A percentile compares a stretch with the other conserved stretches of the same genome.
Conservation (phyloP, 2,113 vertebrate species). For the Laterallus jamaicensis region DNA sequence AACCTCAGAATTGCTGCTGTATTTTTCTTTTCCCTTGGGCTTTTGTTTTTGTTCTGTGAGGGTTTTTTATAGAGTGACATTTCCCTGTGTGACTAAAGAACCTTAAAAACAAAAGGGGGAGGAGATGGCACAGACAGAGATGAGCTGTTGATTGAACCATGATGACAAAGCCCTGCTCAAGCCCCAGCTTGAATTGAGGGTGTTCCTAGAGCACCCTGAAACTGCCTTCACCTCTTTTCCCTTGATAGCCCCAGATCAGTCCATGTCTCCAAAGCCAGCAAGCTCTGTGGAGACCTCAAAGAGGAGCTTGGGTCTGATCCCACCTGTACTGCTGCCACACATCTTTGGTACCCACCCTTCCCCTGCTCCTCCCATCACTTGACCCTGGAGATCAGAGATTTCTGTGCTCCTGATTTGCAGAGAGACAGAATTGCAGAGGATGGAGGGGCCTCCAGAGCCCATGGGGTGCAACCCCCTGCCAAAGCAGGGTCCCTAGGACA, state of each 20-base stretch:
- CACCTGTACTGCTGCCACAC: neutral
- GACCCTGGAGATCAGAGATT: neutral
- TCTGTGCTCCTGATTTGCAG: neutral
- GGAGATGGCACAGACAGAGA: constrained; percentile 1
- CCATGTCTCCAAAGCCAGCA: neutral
- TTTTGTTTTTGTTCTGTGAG: neutral
- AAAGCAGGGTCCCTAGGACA: no score
- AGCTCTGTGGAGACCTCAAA: neutral
- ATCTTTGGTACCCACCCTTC: neutral
- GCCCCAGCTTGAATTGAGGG: neutral
- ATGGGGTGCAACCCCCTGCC: no score
- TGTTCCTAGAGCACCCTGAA: neutral
- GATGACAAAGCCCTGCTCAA: neutral
- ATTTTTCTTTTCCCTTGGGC: neutral
- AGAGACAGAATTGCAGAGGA: no score
- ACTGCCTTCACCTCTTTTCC: neutral
- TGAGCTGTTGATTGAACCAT: neutral
- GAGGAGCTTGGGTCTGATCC: neutral
- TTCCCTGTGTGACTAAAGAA: neutral
- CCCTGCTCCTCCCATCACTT: neutral
- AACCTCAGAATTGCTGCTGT: neutral
- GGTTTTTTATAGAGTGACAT: constrained; percentile 13
- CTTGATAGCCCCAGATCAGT: neutral
- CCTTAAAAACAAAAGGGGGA: neutral
- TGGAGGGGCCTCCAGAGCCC: no score